Conservation (phyloP, 2,797 vertebrate genomes). For the Parotocinclus haroldoi region DNA sequence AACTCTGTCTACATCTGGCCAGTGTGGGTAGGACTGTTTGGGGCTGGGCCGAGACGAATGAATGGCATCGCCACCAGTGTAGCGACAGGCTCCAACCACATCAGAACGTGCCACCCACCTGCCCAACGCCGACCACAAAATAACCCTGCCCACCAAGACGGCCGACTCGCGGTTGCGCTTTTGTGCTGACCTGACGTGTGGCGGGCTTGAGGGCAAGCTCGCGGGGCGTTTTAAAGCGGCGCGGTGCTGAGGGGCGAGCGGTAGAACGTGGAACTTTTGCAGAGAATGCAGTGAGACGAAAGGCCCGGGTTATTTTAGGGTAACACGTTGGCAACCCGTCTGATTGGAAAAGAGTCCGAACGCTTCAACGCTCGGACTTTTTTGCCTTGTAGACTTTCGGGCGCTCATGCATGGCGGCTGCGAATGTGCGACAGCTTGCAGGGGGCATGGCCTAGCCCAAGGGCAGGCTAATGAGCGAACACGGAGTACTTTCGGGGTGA, state of each 20-base stretch:
- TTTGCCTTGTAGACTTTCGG: background rate
- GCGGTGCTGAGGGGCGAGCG: no score
- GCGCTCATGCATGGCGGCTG: background rate
- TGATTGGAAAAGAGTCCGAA: no score
- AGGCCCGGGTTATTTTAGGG: no score
- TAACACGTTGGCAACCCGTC: no score
- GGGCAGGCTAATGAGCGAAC: background rate
- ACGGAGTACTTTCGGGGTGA: conserved; percentile 4
- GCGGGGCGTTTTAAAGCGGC: no score
- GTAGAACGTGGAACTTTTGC: no score
- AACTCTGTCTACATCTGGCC: conserved; percentile 8
- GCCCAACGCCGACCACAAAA: conserved; percentile 21
- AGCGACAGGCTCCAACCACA: conserved; percentile 32
- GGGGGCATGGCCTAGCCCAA: background rate
- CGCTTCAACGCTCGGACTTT: no score
- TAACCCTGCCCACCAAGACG: conserved; percentile 26
- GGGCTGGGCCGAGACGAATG: conserved; percentile 14
- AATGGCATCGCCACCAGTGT: conserved; percentile 25
- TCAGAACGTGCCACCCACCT: conserved; percentile 35
- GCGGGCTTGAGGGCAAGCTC: background rate
- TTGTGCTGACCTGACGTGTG: conserved; percentile 15
- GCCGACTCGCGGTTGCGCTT: conserved; percentile 4
- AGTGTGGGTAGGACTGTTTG: conserved; percentile 12
- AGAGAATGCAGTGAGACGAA: no score
- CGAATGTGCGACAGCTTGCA: conserved; percentile 6